Base-by-base conservation (phyloP, 2,113 vertebrate species). In the Bufo bufo region DNA sequence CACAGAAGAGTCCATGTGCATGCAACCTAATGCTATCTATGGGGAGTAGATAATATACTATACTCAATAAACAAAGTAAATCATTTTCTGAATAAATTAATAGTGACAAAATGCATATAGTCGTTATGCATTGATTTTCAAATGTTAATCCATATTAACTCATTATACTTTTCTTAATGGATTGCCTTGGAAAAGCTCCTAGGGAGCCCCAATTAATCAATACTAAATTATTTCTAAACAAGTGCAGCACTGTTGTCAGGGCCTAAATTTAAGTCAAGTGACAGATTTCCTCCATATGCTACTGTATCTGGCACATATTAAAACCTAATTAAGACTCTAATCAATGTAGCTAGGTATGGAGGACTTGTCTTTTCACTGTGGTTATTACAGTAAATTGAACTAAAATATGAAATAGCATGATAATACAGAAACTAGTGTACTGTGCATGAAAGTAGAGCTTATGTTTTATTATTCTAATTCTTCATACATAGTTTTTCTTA, bases 231-330 rank as follows among this genome's bases (percentile, higher is more conserved):
- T 89, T 84, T 84, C 82, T 78, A 89, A 84, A 89, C 82, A 89
- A 84, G 72, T 84, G 87, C 49, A 66, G 82, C 71, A 78, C 87
- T 78, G 87, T 84, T 84, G 87, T 77, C 87, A 84, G 87, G 80
- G 19, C 81, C 81, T 77, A 77, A 75, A 84, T 84, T 77, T 88
- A 89, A 89, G 72, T 84, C 82, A 89, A 84, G 61, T 84, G 87
- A 89, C 87, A 89, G 87, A 89, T 89, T 84, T 82, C 12, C 82
- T 84, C 87, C 87, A 84, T 89, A 89, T 89, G 87, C 74, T 89
- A 78, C 87, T 78, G 87, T 89, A 89, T 89, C 87, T 89, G 87
- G 87, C 81, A 58, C 81, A 89, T 89, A 89, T 84, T 89, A 89
- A 84, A 84, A 84, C n/a, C 72, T 89, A 89, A 89, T 89, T 89